Percentiles rank a stretch among this genome's conserved stretches.
These are phyloP conservation scores for Drosophila anceps DNA, from an alignment of 2,888 invertebrate genomes.

Conservation along the genomic window DNA sequence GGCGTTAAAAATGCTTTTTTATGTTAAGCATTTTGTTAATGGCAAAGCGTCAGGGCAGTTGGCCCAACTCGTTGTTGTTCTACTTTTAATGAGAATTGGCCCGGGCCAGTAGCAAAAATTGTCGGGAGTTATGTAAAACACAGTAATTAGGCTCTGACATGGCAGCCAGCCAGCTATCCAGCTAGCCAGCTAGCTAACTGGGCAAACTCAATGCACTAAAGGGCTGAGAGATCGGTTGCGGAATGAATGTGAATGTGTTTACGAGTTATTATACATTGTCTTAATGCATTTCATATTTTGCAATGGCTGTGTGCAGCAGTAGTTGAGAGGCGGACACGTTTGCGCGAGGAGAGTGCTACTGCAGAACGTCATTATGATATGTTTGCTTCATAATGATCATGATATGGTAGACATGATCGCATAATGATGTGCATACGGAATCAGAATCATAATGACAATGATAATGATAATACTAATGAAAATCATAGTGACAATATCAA, in stretches of 20 bases:
- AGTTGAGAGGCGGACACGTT: not conserved
- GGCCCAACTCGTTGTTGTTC: conserved; percentile 26
- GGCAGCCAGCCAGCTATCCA: conserved; percentile 32
- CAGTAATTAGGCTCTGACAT: conserved; percentile 44
- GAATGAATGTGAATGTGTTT: not conserved
- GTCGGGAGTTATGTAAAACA: conserved; percentile 33
- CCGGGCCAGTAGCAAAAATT: conserved; percentile 3
- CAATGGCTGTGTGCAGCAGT: not conserved
- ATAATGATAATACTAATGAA: not conserved
- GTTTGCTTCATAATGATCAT: not conserved
- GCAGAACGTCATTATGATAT: not conserved
- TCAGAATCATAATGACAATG: not conserved
- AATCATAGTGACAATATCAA: not conserved
- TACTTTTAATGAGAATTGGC: conserved; percentile 34
- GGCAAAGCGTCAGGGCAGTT: conserved; percentile 43
- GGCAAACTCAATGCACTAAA: conserved; percentile 1
- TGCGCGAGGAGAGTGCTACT: not conserved
- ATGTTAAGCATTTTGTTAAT: conserved; percentile 76
- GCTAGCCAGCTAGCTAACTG: conserved; percentile 15
- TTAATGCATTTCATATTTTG: conserved; percentile 4
- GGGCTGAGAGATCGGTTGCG: conserved; percentile 2
- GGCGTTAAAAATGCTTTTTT: conserved; percentile 75
- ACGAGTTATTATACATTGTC: not conserved
- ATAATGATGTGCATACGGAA: not conserved
- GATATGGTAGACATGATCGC: not conserved